Conservation (phyloP, 2,888 invertebrate species). For the Scrobipalpa atriplicella region DNA sequence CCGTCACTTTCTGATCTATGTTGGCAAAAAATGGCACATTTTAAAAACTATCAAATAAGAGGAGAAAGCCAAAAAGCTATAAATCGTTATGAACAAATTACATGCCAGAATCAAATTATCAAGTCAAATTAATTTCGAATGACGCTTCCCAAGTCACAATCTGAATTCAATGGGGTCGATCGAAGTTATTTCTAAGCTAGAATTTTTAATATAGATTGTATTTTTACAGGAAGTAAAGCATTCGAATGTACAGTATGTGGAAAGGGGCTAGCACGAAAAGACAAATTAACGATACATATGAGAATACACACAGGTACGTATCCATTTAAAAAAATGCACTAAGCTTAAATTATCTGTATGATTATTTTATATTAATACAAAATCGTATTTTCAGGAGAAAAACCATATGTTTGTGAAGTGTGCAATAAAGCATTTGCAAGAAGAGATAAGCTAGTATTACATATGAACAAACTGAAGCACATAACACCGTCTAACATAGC, state of each 20-base stretch:
- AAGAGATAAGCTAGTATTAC: constrained; percentile 88
- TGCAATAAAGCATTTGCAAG: constrained; percentile 91
- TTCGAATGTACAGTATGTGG: constrained; percentile 91
- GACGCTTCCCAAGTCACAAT: too few relatives aligned
- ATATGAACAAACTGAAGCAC: constrained; percentile 91
- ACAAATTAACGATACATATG: constrained; percentile 91
- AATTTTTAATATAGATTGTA: neutral
- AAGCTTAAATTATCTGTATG: neutral
- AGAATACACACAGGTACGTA: constrained; percentile 86
- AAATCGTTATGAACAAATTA: too few relatives aligned
- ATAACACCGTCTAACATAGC: constrained; percentile 89
- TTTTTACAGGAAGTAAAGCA: constrained; percentile 84
- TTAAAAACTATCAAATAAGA: too few relatives aligned
- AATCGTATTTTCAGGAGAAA: constrained; percentile 72
- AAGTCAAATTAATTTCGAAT: too few relatives aligned
- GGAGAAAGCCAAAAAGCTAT: too few relatives aligned
- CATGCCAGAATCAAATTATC: too few relatives aligned
- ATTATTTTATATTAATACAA: neutral
- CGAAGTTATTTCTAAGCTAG: too few relatives aligned
- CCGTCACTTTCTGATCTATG: too few relatives aligned
- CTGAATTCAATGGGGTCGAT: too few relatives aligned
- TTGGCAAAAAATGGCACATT: too few relatives aligned
- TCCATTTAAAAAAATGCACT: neutral
- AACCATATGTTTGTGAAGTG: constrained; percentile 88
- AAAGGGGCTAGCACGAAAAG: constrained; percentile 90